Conservation (phyloP, 2,888 invertebrate species). For the Agonum fuliginosum region DNA sequence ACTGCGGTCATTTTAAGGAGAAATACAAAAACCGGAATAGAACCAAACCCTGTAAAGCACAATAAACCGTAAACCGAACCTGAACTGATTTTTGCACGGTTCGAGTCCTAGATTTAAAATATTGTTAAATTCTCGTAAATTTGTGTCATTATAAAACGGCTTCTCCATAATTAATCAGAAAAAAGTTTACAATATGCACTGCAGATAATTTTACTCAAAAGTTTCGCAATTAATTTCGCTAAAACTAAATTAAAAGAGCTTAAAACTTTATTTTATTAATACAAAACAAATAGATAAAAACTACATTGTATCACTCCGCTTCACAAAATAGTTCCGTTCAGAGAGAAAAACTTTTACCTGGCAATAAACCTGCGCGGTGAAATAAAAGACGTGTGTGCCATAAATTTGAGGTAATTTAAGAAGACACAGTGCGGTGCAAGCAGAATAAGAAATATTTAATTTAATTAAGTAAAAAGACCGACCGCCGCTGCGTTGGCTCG, state of each 20-base stretch:
- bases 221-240: constrained; percentile 41
- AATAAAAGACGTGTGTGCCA: constrained; percentile 54
- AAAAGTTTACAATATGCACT: no score
- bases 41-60: no score
- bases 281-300: constrained; percentile 4
- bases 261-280: constrained; percentile 4
- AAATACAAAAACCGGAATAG: no score
- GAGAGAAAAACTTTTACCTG: constrained; percentile 38
- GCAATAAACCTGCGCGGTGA: not conserved
- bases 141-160: no score
- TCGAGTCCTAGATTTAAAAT: no score
- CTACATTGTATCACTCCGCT: constrained; percentile 42
- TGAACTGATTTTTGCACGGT: no score
- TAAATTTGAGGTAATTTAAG: constrained; percentile 58
- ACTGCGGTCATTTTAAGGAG: no score
- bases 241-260: constrained; percentile 24
- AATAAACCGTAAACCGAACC: no score
- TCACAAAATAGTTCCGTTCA: constrained; percentile 42
- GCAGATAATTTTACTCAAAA: no score
- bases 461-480: constrained; percentile 62
- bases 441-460: constrained; percentile 61
- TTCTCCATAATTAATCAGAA: not conserved
- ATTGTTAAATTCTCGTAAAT: no score
- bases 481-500: constrained; percentile 2
- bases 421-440: constrained; percentile 54